Percentiles rank a stretch among this genome's conserved stretches.
Evolutionary conservation across 1,140 invertebrate genomes (phyloP).

Genomic region (Danaus melanippus): DNA sequence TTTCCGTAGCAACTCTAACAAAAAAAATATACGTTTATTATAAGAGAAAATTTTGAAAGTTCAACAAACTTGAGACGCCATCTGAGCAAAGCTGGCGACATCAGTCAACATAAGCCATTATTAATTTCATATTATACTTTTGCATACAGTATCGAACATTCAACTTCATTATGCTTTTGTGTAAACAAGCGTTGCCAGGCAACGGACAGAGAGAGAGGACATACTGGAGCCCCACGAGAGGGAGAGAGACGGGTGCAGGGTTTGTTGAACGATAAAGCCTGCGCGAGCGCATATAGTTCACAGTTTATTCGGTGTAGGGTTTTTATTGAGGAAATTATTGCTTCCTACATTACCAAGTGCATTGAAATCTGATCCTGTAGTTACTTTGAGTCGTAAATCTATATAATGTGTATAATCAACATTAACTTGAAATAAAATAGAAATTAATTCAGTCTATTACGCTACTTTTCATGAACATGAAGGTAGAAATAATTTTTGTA

Average conservation of each 20-base stretch:
- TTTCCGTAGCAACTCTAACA: not conserved
- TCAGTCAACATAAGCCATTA: too few species aligned
- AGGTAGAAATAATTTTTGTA: too few species aligned
- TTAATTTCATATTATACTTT: slow-evolving; percentile 8
- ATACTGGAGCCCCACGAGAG: not conserved
- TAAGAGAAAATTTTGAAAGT: too few species aligned
- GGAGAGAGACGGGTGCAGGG: slow-evolving; percentile 14
- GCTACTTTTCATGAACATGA: too few species aligned
- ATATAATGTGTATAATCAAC: not conserved
- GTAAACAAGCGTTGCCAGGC: slow-evolving; percentile 41
- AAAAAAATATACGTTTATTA: not conserved
- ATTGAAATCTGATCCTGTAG: slow-evolving; percentile 14
- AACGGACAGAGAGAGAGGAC: slow-evolving; percentile 20
- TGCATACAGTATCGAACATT: slow-evolving; percentile 30
- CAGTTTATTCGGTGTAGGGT: slow-evolving; percentile 22
- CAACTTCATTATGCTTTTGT: slow-evolving; percentile 22
- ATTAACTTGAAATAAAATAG: too few species aligned
- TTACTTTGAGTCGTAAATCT: slow-evolving; percentile 16
- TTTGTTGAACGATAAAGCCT: slow-evolving; percentile 40
- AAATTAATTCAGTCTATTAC: too few species aligned
- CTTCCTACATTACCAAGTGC: slow-evolving; percentile 27
- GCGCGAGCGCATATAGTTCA: slow-evolving; percentile 31
- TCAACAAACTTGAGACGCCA: too few species aligned
- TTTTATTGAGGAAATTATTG: slow-evolving; percentile 42
- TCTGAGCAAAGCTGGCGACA: too few species aligned